Base-by-base conservation (phyloP, 2,888 invertebrate genomes). In the Drosophila flavopinicola region DNA sequence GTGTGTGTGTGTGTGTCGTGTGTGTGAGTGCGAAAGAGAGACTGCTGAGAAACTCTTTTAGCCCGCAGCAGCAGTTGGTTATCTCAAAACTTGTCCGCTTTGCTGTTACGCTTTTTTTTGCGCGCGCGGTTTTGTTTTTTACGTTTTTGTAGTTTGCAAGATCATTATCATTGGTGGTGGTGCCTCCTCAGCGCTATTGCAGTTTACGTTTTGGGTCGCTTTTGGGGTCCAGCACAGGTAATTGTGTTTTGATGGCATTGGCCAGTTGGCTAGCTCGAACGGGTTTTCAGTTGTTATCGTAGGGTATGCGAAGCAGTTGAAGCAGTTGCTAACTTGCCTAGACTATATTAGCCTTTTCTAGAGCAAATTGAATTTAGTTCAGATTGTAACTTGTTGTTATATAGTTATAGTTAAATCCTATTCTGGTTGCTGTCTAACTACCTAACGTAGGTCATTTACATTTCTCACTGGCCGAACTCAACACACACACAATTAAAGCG, bases 211-310 rank as follows among this genome's bases (percentile, higher is more conserved):
- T 71, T 68, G 64, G 56, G 30, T 25, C 47, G 44, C 59, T 39
- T 60, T 67, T 47, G 17, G 32, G 15, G 23, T 49, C 52, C 54
- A n/a, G n/a, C n/a, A 45, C 24, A 59, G 61, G 85, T 85, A 85
- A 85, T 79, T 79, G 78, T 78, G 60, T 69, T 76, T 83, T 63
- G 80, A 68, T 83, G 79, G 85, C 78, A 79, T 77, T 78, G 82
- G 63, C 64, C 57, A 77, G 54, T 53, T 66, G 77, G 30, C 61
- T 54, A 73, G 56, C 54, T 60, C 61, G 35, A 75, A 72, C 71
- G 65, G 65, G 71, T 72, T 72, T 71, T 53, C 25, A 11, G 15
- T 41, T 17, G 42, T 41, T 39, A 42, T 64, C 45, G 54, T 64
- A 64, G 59, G 66, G 59, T 71, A 56, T 75, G 49, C 44, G 25